Percentiles rank a stretch among this genome's conserved stretches.
Conservation (phyloP, 1,140 invertebrate genomes). For the Vanessa tameamea region DNA sequence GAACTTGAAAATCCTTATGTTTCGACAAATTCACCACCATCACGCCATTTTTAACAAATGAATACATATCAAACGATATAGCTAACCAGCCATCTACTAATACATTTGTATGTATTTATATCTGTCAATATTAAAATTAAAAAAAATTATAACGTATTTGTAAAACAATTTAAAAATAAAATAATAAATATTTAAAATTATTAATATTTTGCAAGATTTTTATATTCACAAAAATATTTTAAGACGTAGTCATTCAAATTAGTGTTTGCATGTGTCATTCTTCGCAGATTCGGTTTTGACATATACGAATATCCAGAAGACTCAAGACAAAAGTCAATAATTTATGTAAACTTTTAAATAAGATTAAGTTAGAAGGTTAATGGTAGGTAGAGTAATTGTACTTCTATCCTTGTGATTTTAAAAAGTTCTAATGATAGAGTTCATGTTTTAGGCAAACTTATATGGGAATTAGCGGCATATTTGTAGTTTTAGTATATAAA, state of each 20-base stretch:
- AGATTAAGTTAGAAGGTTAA: no score
- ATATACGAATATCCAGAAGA: background rate
- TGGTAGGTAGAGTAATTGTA: no score
- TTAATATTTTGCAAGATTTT: background rate
- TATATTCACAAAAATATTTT: background rate
- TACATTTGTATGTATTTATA: constrained; percentile 13
- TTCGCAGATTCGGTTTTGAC: background rate
- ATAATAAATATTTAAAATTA: background rate
- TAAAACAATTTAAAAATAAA: background rate
- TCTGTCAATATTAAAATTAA: background rate
- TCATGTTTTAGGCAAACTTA: no score
- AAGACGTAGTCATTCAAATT: background rate
- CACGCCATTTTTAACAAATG: constrained; percentile 80
- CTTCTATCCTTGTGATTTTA: no score
- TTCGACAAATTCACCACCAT: constrained; percentile 71
- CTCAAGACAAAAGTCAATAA: no score
- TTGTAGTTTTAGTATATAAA: no score
- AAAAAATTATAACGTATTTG: background rate
- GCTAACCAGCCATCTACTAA: constrained; percentile 34
- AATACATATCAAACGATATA: constrained; percentile 43
- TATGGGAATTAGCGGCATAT: no score
- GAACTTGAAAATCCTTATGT: constrained; percentile 69
- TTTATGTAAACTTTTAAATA: no score
- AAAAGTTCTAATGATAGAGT: no score
- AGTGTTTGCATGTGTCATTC: background rate